phyloP scores from a whole-genome alignment of 2,797 vertebrate genomes.

The Manis pentadactyla region DNA sequence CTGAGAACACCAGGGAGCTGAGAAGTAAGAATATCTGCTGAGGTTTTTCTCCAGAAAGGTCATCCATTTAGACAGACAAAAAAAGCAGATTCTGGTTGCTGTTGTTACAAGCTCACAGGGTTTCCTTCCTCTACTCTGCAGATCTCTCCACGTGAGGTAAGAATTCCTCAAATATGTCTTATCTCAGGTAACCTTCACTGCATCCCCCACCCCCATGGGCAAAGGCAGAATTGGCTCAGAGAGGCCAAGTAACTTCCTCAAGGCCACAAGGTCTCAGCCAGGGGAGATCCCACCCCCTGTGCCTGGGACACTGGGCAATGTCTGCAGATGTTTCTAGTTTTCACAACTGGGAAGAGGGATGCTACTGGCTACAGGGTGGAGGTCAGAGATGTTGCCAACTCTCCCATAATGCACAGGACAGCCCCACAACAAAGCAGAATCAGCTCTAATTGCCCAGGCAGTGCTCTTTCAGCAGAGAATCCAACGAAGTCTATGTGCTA shows the following conservation, averaged over 20 bases:
- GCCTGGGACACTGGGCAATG: neutral
- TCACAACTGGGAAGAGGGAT: neutral
- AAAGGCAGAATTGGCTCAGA: neutral
- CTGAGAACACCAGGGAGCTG: neutral
- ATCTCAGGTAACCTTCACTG: neutral
- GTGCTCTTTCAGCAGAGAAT: neutral
- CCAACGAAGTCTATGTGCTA: rapidly evolving
- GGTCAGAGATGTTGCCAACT: neutral
- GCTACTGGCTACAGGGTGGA: neutral
- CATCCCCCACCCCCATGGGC: rapidly evolving
- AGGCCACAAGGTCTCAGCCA: neutral
- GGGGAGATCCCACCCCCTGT: no score
- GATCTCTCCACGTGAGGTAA: neutral
- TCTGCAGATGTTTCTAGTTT: neutral
- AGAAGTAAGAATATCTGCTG: neutral
- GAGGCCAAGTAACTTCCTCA: neutral
- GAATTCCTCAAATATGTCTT: neutral
- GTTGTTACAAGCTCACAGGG: neutral
- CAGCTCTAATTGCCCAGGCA: neutral
- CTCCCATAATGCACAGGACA: neutral
- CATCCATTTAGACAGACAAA: neutral
- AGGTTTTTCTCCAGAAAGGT: neutral
- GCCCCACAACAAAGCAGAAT: neutral
- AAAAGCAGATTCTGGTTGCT: neutral
- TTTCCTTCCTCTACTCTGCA: rapidly evolving